A percentile compares a stretch with the other conserved stretches of the same genome.
Evolutionary conservation across 2,888 invertebrate genomes (phyloP).

Genomic region (Eristalis pertinax): DNA sequence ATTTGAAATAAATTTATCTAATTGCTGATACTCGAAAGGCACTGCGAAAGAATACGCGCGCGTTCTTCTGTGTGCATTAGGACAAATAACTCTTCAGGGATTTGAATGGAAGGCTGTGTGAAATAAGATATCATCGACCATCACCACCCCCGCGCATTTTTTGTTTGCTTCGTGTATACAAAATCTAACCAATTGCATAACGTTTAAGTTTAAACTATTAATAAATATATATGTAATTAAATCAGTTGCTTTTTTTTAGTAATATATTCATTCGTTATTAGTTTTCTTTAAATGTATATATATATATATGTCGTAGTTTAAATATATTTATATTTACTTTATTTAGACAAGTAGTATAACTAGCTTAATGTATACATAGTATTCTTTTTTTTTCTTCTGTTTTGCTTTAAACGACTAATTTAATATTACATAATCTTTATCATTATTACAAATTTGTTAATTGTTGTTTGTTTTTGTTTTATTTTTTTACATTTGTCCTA

Average conservation of each 20-base stretch:
- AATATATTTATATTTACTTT: constrained; percentile 29
- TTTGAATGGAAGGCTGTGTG: background rate
- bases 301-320: constrained; percentile 30
- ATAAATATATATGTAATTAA: constrained; percentile 38
- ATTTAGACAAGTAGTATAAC: constrained; percentile 53
- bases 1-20: background rate
- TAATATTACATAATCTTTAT: constrained; percentile 75
- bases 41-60: background rate
- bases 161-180: background rate
- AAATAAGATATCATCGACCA: background rate
- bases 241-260: background rate
- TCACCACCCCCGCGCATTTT: background rate
- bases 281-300: constrained; percentile 31
- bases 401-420: constrained; percentile 39
- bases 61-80: no score
- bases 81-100: background rate
- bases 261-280: constrained; percentile 18
- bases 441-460: constrained; percentile 62
- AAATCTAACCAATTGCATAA: constrained; percentile 18
- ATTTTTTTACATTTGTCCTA: constrained; percentile 73
- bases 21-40: background rate
- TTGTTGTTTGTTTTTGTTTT: constrained; percentile 47
- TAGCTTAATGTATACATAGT: constrained; percentile 48
- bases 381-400: constrained; percentile 8
- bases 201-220: constrained; percentile 27